These are phyloP conservation scores for Caranx melampygus DNA, from an alignment of 2,113 vertebrate genomes.

Conservation along the genomic window DNA sequence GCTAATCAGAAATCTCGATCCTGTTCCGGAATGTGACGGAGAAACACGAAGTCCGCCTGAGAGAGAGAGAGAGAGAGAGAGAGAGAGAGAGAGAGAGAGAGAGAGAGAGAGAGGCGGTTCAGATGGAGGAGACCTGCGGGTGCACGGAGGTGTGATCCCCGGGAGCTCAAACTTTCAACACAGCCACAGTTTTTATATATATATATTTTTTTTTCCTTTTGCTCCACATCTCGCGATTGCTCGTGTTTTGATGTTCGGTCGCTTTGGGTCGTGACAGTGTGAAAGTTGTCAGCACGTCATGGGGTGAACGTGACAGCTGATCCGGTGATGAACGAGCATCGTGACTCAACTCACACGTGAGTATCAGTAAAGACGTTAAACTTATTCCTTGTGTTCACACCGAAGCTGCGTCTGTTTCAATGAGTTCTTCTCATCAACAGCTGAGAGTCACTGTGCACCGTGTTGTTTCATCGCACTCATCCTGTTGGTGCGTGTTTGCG, in stretches of 20 bases:
- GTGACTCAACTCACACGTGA: constrained; percentile 44
- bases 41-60: constrained; percentile 50
- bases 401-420: not conserved
- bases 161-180: not conserved
- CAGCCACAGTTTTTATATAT: too few relatives aligned
- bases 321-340: constrained; percentile 17
- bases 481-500: too few relatives aligned
- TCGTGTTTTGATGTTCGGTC: not conserved
- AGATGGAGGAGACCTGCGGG: constrained; percentile 33
- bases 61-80: not conserved
- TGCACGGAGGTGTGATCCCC: not conserved
- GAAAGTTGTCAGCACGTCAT: constrained; percentile 36
- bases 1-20: not conserved
- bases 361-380: not conserved
- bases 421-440: too few relatives aligned
- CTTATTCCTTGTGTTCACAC: not conserved
- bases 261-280: not conserved
- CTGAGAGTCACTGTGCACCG: too few relatives aligned
- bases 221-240: not conserved
- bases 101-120: too few relatives aligned
- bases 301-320: constrained; percentile 54
- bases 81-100: not conserved
- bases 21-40: constrained; percentile 59
- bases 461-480: too few relatives aligned
- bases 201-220: too few relatives aligned